phyloP scores from a whole-genome alignment of 1,140 invertebrate species.

The Anagrus nilaparvatae region DNA sequence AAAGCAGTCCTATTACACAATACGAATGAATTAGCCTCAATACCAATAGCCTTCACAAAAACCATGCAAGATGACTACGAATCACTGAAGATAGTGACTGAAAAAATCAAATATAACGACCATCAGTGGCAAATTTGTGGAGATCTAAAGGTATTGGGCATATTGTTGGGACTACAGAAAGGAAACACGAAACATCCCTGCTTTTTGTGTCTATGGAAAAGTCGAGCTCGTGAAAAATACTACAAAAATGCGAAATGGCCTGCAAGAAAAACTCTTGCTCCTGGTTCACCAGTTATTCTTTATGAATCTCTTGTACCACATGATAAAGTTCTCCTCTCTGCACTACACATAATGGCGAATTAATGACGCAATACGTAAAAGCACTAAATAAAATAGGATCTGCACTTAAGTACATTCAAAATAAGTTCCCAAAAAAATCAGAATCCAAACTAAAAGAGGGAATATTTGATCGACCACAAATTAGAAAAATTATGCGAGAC shows the following conservation, averaged over 20 bases:
- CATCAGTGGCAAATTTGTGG: slow-evolving; percentile 13
- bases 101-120: slow-evolving; percentile 9
- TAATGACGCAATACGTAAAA: slow-evolving; percentile 28
- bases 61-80: no score
- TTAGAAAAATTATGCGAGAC: slow-evolving; percentile 18
- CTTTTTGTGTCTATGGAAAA: slow-evolving; percentile 14
- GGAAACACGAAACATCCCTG: slow-evolving; percentile 11
- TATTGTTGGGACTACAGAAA: slow-evolving; percentile 11
- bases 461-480: slow-evolving; percentile 21
- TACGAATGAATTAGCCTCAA: no score
- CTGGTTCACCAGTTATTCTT: no score
- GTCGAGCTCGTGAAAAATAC: slow-evolving; percentile 7
- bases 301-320: no score
- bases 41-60: no score
- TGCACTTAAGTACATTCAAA: neutral
- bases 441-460: slow-evolving; percentile 20
- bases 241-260: slow-evolving; percentile 9
- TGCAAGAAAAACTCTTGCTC: no score
- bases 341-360: no score
- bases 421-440: slow-evolving; percentile 14
- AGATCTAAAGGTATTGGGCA: slow-evolving; percentile 14
- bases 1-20: slow-evolving; percentile 22
- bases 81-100: no score
- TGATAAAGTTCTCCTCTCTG: no score
- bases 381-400: slow-evolving; percentile 17